Evolutionary conservation across 2,797 vertebrate species (phyloP).

Genomic region (Ceryle rudis): DNA sequence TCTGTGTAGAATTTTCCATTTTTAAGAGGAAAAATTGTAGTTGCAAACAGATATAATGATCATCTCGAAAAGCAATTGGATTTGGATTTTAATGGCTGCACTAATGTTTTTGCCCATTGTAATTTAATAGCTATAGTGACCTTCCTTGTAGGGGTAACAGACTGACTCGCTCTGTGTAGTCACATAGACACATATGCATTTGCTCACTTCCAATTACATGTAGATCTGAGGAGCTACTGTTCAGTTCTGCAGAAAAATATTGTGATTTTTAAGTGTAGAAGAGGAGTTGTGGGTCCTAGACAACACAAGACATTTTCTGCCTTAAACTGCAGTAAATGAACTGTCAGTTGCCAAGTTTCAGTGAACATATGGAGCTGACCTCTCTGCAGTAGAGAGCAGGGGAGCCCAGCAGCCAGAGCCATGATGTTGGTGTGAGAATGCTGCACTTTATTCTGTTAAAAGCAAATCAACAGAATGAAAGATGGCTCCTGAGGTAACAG

Average conservation of each 20-base stretch:
- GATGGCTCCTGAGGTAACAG: background rate
- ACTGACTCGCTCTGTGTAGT: background rate
- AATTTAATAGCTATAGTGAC: slow-evolving; percentile 27
- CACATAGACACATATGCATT: background rate
- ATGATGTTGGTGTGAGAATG: background rate
- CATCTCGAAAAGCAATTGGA: background rate
- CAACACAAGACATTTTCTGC: background rate
- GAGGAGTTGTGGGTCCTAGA: background rate
- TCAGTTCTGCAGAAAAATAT: background rate
- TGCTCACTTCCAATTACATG: background rate
- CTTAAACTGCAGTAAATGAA: background rate
- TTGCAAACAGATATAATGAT: background rate
- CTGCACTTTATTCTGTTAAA: background rate
- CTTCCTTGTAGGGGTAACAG: background rate
- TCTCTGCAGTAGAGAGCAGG: background rate
- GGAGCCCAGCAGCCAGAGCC: background rate
- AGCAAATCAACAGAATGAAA: background rate
- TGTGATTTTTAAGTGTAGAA: background rate
- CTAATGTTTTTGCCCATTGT: slow-evolving; percentile 14
- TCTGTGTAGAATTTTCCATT: background rate
- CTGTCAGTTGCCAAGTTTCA: background rate
- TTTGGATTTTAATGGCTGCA: slow-evolving; percentile 33
- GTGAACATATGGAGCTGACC: background rate
- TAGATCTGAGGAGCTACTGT: background rate
- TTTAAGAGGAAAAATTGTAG: slow-evolving; percentile 21